Evolutionary conservation across 1,140 invertebrate genomes (phyloP).

Genomic region (Anastrepha ludens): DNA sequence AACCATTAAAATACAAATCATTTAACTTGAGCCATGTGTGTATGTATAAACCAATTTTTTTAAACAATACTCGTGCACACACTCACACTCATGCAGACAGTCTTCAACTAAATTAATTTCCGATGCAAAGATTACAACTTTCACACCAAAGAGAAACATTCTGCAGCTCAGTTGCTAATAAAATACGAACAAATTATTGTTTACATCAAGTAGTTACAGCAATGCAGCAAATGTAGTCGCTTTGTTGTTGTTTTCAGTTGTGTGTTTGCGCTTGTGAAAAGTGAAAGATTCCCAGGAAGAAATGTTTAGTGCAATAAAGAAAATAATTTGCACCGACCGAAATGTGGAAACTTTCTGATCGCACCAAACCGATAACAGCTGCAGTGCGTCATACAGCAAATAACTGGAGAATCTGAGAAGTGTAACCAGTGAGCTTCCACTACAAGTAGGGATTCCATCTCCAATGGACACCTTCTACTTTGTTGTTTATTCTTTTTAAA

Average conservation of each 20-base stretch:
- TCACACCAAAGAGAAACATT: constrained; percentile 26
- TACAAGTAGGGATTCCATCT: background rate
- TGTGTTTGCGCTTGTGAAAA: background rate
- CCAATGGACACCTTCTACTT: background rate
- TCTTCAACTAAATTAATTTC: background rate
- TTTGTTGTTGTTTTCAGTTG: background rate
- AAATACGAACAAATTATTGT: background rate
- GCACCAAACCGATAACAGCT: constrained; percentile 42
- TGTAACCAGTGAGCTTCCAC: background rate
- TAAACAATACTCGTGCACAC: background rate
- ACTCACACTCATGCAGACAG: background rate
- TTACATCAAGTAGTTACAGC: background rate
- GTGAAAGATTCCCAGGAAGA: constrained; percentile 51
- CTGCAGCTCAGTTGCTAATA: background rate
- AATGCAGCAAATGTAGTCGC: background rate
- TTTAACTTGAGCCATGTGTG: background rate
- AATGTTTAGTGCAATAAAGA: constrained; percentile 27
- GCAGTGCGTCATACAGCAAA: background rate
- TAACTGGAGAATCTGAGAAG: background rate
- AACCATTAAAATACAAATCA: background rate
- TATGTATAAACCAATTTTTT: background rate
- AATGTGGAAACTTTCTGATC: constrained; percentile 42
- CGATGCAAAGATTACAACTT: constrained; percentile 34
- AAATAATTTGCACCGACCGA: constrained; percentile 17
- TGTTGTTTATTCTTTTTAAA: constrained; percentile 12